Evolutionary conservation across 2,888 invertebrate species (phyloP), one percentile per base, ranked within the genome.

Genomic region (Dicyrtomina minuta): DNA sequence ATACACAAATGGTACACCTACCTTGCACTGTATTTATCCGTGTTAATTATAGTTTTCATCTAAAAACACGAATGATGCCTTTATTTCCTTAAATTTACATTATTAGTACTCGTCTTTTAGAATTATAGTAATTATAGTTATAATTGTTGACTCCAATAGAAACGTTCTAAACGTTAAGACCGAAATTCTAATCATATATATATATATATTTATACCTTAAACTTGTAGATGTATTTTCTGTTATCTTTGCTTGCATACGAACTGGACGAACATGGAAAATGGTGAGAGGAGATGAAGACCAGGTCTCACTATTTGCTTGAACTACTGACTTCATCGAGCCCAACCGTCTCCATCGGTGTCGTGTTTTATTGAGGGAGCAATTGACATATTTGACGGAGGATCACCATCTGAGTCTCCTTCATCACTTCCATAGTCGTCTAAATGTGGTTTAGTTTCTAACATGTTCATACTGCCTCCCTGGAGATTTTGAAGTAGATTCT

Each of bases 381-480:
- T 64, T 60, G 68, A 72, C 53, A 72, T 64, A 53, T 67, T 67
- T 22, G 67, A 67, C 20, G 67, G 68, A n/a, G 68, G 55, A 26
- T 77, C 77, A 44, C 74, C 75, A 43, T 77, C 76, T 0, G 76
- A 77, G 56, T 77, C 77, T 46, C 61, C 70, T 12, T 76, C 76
- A 39, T 75, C 75, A 53, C 75, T 75, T 41, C 75, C 77, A 46
- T 75, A 75, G 41, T 77, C 77, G 39, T 75, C 73, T 44, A 74
- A 33, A 26, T 74, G 73, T 60, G 70, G 72, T 58, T 77, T 77
- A 60, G 10, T 51, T 15, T 67, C 67, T 59, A 67, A 58, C 58
- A 67, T 24, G 27, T 58, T 66, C 44, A 66, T 46, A 56, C 66
- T 26, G 22, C 68, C 41, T 55, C 55, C 68, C 46, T 68, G 68